A percentile compares a stretch with the other conserved stretches of the same genome.
Evolutionary conservation across 2,797 vertebrate species (phyloP).

Genomic region (Catamblyrhynchus diadema): DNA sequence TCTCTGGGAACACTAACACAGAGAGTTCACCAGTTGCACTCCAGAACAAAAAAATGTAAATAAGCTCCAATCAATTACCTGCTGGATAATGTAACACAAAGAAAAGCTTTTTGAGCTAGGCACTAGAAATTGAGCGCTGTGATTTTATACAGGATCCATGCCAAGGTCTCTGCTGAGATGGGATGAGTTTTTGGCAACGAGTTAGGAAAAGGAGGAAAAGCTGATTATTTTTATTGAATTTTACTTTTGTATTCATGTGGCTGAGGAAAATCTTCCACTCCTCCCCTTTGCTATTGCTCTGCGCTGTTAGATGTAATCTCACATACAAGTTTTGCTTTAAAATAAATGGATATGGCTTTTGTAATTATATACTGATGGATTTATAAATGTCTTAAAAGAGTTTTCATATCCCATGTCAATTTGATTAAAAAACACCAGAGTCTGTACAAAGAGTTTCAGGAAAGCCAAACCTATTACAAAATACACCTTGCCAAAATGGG

Average conservation of each 20-base stretch:
- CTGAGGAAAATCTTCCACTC: neutral
- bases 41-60: neutral
- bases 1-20: neutral
- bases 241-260: neutral
- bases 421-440: neutral
- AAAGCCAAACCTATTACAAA: neutral
- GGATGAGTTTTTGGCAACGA: neutral
- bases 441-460: neutral
- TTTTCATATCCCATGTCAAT: neutral
- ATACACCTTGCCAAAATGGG: neutral
- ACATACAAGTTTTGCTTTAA: neutral
- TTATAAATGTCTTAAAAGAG: neutral
- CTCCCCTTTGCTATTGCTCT: neutral
- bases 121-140: neutral
- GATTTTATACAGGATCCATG: neutral
- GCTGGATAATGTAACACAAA: constrained; percentile 6
- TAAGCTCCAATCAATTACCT: neutral
- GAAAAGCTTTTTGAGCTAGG: neutral
- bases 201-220: neutral
- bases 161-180: neutral
- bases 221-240: neutral
- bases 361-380: neutral
- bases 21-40: neutral
- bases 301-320: neutral
- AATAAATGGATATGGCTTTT: neutral